phyloP scores from a whole-genome alignment of 1,140 invertebrate genomes.

The Vollenhovia emeryi region DNA sequence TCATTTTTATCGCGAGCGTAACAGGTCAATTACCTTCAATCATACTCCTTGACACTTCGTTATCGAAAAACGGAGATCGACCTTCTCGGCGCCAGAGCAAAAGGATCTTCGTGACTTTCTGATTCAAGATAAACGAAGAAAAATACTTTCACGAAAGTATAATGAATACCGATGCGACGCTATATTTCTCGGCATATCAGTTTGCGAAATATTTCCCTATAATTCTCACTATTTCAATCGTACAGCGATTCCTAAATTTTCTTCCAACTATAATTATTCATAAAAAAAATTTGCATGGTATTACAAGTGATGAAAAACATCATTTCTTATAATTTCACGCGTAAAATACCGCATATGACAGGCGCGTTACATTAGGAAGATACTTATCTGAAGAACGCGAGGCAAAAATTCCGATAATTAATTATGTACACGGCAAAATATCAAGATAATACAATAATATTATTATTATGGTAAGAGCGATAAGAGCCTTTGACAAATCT shows the following conservation, averaged over 20 bases:
- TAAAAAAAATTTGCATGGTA: not conserved
- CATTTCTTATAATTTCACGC: not conserved
- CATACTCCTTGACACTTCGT: not conserved
- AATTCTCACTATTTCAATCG: not conserved
- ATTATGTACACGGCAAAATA: not conserved
- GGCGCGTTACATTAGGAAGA: not conserved
- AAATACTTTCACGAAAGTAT: not conserved
- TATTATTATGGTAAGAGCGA: too few relatives aligned
- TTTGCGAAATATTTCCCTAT: not conserved
- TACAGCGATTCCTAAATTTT: not conserved
- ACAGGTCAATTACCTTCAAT: constrained; percentile 21
- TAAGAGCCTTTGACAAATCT: too few relatives aligned
- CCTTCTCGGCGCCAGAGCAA: not conserved
- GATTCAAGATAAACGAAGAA: not conserved
- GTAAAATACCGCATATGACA: not conserved
- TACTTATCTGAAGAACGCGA: not conserved
- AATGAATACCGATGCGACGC: not conserved
- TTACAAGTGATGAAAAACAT: not conserved
- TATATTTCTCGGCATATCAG: not conserved
- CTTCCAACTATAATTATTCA: not conserved
- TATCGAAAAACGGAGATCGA: not conserved
- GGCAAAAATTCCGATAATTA: not conserved
- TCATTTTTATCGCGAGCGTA: constrained; percentile 5
- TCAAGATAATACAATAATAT: too few relatives aligned
- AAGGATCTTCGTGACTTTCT: not conserved